Evolutionary conservation across 2,797 vertebrate genomes (phyloP), one percentile per base, ranked within the genome.

Genomic region (Pagetopsis macropterus): DNA sequence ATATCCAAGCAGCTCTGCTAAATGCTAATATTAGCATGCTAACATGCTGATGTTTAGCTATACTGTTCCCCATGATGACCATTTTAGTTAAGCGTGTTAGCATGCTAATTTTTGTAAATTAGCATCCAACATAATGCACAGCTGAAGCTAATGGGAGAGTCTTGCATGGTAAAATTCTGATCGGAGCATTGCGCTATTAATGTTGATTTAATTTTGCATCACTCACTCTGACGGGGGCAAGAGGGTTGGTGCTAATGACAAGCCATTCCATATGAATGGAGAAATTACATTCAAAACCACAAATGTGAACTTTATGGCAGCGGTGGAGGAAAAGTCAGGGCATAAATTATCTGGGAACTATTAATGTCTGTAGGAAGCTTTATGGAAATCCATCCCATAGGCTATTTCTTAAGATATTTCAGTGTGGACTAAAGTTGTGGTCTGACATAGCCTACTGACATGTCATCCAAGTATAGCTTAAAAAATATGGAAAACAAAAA

Each of bases 61-160:
- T 5, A 37, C 5, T 51, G 17, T 41, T 56, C 8, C 12, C 21
- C 11, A 27, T 27, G n/a, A 9, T 40, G 9, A 62, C 6, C 16
- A 33, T 58, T 16, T 6, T 31, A 48, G 27, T 21, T 14, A 13
- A 37, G 11, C 3, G 12, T 45, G 17, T 44, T 37, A 75, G 5
- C 9, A n/a, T 49, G 55, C 68, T 75, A 45, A 70, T 23, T 19
- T 17, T n/a, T 23, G 33, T 13, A 51, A 41, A 10, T 44, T 21
- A 43, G 17, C n/a, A n/a, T 6, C 19, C 6, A 9, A 9, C 33
- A 37, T 37, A 37, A 37, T 37, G 33, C 33, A 37, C 33, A 37
- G 8, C 33, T 37, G 33, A 37, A 11, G 21, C 27, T 9, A 2
- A 46, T 16, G 13, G 27, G 37, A 45, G 17, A 14, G 10, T 41